phyloP scores from a whole-genome alignment of 2,797 vertebrate genomes.

The Acrocephalus scirpaceus region DNA sequence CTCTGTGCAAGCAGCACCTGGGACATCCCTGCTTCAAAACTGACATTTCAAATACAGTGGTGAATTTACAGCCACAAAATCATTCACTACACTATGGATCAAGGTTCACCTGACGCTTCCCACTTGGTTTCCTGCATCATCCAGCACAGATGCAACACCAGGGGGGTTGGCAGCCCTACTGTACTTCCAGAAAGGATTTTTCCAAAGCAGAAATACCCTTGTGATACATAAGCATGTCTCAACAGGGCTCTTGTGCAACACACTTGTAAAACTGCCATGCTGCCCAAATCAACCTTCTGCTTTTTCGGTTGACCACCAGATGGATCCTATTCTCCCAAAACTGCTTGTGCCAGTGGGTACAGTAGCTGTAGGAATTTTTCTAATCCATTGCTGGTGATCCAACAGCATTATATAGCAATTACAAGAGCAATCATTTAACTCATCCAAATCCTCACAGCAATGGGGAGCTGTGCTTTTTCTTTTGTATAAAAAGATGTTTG shows the following conservation, averaged over 20 bases:
- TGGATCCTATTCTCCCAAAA: neutral
- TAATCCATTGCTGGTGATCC: neutral
- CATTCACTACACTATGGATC: neutral
- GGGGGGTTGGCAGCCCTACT: slow-evolving; percentile 19
- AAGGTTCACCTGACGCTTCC: neutral
- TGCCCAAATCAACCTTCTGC: neutral
- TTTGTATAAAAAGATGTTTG: neutral
- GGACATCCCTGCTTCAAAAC: neutral
- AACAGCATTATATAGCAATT: neutral
- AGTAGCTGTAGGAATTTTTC: neutral
- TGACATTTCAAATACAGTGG: neutral
- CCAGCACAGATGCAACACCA: neutral
- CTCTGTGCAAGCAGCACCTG: neutral
- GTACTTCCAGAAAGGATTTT: slow-evolving; percentile 53
- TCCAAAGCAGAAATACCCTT: neutral
- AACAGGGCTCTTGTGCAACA: neutral
- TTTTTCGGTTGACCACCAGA: neutral
- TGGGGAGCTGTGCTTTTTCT: neutral
- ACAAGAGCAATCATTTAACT: neutral
- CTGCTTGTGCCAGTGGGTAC: neutral
- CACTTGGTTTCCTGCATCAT: slow-evolving; percentile 57
- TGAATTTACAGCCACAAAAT: neutral
- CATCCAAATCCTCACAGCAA: slow-evolving; percentile 1
- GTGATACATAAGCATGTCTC: neutral
- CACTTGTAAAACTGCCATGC: neutral